These are phyloP conservation scores for Epinephelus malabaricus DNA, from an alignment of 2,797 vertebrate species.

Conservation along the genomic window DNA sequence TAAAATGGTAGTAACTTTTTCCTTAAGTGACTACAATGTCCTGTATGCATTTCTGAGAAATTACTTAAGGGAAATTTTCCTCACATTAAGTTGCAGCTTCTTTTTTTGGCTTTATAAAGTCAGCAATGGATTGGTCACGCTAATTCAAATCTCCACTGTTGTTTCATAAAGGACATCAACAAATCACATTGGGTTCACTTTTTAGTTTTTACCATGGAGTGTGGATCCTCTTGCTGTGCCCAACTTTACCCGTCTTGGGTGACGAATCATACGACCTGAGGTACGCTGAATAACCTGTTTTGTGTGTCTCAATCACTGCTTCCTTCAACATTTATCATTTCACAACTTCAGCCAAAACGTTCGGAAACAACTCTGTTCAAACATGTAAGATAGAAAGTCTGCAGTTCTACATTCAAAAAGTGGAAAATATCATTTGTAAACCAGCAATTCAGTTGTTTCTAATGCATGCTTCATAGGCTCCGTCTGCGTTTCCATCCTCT, in stretches of 20 bases:
- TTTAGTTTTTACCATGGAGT: not conserved
- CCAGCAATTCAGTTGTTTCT: not conserved
- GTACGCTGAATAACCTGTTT: conserved; percentile 50
- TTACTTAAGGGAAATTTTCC: no score
- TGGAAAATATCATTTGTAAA: not conserved
- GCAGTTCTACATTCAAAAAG: not conserved
- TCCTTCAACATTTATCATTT: conserved; percentile 7
- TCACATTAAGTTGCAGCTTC: not conserved
- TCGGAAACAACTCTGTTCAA: not conserved
- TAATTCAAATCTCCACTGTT: not conserved
- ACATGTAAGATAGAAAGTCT: not conserved
- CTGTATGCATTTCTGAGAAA: no score
- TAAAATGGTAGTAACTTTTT: no score
- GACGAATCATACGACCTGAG: conserved; percentile 11
- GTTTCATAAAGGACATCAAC: not conserved
- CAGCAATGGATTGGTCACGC: not conserved
- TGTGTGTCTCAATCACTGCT: not conserved
- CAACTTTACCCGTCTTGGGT: not conserved
- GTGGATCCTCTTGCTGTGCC: conserved; percentile 6
- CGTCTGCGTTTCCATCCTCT: conserved; percentile 15
- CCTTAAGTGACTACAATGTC: no score
- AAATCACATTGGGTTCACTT: not conserved
- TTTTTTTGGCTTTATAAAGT: conserved; percentile 5
- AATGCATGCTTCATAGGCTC: conserved; percentile 6
- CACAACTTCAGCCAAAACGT: conserved; percentile 1